Conservation (phyloP, 2,888 invertebrate genomes). For the Eurois occulta region DNA sequence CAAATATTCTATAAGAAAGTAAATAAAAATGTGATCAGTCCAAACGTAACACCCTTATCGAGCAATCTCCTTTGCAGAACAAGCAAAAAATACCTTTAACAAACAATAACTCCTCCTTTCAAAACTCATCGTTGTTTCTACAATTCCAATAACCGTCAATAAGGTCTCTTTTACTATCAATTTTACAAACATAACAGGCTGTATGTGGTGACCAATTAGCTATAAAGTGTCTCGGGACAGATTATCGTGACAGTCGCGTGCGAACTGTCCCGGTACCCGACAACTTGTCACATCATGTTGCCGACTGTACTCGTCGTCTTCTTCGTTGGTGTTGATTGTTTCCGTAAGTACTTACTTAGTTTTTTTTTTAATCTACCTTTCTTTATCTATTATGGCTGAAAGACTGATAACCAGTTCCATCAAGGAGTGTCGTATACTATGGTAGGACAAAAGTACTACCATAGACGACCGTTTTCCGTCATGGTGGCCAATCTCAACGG, state of each 20-base stretch:
- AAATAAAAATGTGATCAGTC: background rate
- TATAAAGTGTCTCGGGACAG: conserved; percentile 68
- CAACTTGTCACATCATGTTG: conserved; percentile 61
- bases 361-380: background rate
- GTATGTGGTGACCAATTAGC: conserved; percentile 66
- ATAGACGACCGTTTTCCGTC: no score
- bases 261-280: conserved; percentile 43
- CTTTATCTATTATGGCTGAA: background rate
- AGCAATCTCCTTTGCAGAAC: background rate
- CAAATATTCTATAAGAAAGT: background rate
- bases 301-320: conserved; percentile 55
- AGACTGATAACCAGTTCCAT: background rate
- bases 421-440: no score
- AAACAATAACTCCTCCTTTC: background rate
- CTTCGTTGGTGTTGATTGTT: conserved; percentile 46
- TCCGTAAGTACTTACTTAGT: conserved; percentile 58
- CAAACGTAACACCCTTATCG: background rate
- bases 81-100: background rate
- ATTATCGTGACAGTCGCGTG: conserved; percentile 68
- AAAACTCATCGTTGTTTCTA: no score
- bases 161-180: conserved; percentile 21
- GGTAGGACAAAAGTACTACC: no score
- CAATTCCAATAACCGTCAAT: background rate
- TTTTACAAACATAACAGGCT: conserved; percentile 63
- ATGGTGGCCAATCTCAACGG: no score